These are phyloP conservation scores for Phalacrocorax carbo DNA, from an alignment of 2,113 vertebrate species.

Conservation along the genomic window DNA sequence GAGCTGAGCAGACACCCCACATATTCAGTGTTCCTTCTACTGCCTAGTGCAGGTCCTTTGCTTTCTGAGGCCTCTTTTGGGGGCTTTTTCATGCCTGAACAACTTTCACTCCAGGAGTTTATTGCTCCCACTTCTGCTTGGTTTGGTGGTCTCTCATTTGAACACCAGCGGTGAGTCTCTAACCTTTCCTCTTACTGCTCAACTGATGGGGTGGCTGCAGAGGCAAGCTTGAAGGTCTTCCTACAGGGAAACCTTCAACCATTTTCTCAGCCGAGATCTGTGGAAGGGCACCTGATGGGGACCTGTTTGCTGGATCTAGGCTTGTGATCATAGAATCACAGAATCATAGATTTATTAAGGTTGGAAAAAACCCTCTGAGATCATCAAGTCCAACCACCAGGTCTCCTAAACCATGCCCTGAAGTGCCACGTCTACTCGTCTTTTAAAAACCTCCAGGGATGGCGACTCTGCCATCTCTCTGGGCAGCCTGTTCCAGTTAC, in stretches of 20 bases:
- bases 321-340: not conserved
- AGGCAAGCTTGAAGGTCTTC: not conserved
- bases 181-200: not conserved
- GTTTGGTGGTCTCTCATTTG: fast-evolving
- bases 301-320: not conserved
- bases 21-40: fast-evolving
- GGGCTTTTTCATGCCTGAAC: not conserved
- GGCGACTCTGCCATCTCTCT: too few species aligned
- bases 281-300: not conserved
- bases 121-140: not conserved
- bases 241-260: too few species aligned
- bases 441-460: too few species aligned
- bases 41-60: not conserved
- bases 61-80: not conserved
- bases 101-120: not conserved
- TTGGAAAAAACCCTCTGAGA: too few species aligned
- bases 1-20: not conserved
- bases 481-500: too few species aligned
- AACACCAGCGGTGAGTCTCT: not conserved
- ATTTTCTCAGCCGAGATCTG: not conserved
- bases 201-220: not conserved
- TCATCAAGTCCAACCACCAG: too few species aligned
- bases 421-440: too few species aligned
- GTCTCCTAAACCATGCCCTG: too few species aligned
- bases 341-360: too few species aligned